phyloP scores from a whole-genome alignment of 2,888 invertebrate genomes.

The Meliscaeva auricollis region DNA sequence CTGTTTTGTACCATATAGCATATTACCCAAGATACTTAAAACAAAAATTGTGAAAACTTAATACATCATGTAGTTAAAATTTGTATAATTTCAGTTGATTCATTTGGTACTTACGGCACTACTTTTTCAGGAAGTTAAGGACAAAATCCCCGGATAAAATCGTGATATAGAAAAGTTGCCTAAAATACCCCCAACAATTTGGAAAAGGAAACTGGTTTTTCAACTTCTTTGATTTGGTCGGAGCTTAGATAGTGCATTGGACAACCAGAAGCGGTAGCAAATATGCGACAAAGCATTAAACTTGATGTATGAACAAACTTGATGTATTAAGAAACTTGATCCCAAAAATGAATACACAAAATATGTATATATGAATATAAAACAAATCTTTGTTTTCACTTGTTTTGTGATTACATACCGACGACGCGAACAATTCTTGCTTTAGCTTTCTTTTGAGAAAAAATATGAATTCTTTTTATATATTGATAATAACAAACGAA shows the following conservation, averaged over 20 bases:
- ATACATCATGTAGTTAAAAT: neutral
- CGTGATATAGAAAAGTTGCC: neutral
- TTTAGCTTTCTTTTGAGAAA: too few relatives aligned
- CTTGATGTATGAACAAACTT: too few relatives aligned
- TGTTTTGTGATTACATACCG: too few relatives aligned
- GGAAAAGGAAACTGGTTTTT: slow-evolving; percentile 14
- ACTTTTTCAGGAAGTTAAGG: slow-evolving; percentile 15
- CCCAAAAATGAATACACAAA: slow-evolving; percentile 2
- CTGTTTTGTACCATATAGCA: neutral
- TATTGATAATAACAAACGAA: too few relatives aligned
- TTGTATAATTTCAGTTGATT: neutral
- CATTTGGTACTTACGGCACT: neutral
- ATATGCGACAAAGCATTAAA: slow-evolving; percentile 20
- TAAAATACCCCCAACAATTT: slow-evolving; percentile 1
- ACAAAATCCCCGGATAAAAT: slow-evolving; percentile 22
- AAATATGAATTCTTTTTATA: too few relatives aligned
- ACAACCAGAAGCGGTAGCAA: slow-evolving; percentile 19
- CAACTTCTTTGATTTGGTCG: slow-evolving; percentile 31
- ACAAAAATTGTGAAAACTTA: too few relatives aligned
- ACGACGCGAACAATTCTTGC: too few relatives aligned
- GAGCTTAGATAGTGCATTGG: neutral
- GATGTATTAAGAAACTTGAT: slow-evolving; percentile 10
- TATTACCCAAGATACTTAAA: neutral
- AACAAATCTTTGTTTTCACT: too few relatives aligned
- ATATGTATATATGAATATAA: too few relatives aligned